These are phyloP conservation scores for Microcebus murinus DNA, from an alignment of 2,113 vertebrate species.

Conservation along the genomic window DNA sequence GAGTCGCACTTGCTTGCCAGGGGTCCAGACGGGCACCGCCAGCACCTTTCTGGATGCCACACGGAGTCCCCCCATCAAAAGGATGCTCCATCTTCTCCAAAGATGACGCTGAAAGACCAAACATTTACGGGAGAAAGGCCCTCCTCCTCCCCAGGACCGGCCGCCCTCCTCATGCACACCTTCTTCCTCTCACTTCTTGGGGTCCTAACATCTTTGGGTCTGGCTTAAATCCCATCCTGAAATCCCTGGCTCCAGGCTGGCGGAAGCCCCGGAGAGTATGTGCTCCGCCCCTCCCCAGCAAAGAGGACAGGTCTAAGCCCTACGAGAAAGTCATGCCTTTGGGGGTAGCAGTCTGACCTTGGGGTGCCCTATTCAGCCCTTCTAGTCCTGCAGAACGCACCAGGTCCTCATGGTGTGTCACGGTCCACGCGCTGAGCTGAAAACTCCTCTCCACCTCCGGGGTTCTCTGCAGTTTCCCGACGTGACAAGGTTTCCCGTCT, in stretches of 20 bases:
- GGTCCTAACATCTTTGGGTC: background rate
- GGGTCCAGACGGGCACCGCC: background rate
- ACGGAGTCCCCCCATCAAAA: background rate
- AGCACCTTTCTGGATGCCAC: background rate
- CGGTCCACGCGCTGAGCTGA: accelerated
- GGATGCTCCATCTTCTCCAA: conserved; percentile 33
- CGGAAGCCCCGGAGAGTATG: background rate
- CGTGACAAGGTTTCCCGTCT: background rate
- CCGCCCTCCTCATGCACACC: background rate
- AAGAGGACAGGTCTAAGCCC: background rate
- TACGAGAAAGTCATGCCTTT: background rate
- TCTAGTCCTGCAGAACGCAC: background rate
- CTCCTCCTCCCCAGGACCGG: background rate
- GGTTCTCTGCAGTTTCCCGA: background rate
- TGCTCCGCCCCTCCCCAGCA: background rate
- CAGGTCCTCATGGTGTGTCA: background rate
- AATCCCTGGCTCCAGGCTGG: background rate
- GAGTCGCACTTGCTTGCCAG: background rate
- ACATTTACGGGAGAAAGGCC: conserved; percentile 5
- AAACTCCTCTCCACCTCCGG: background rate
- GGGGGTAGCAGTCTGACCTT: background rate
- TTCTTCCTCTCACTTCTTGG: background rate
- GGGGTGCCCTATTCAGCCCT: background rate
- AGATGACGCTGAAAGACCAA: conserved; percentile 53
- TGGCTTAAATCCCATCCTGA: background rate